These are phyloP conservation scores for Cydia strobilella DNA, from an alignment of 1,140 invertebrate species.

Conservation along the genomic window DNA sequence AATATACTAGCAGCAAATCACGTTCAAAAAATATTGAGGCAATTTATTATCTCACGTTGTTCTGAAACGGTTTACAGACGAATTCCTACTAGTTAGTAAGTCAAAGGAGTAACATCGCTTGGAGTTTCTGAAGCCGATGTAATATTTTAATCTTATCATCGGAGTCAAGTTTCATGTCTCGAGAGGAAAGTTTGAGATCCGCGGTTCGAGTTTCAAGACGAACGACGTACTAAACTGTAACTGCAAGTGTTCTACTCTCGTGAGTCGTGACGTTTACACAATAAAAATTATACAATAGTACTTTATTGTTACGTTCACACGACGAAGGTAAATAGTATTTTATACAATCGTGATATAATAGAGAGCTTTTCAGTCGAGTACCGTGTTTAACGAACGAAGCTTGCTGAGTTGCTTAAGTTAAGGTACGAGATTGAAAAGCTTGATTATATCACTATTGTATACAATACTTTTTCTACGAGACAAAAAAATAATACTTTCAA, in stretches of 20 bases:
- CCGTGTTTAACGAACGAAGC: too few species aligned
- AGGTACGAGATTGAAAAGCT: too few species aligned
- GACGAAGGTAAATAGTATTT: too few species aligned
- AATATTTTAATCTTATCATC: constrained; percentile 77
- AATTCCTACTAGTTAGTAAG: constrained; percentile 44
- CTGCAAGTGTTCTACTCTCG: constrained; percentile 43
- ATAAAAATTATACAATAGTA: constrained; percentile 5
- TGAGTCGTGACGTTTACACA: constrained; percentile 38
- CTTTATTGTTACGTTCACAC: neutral
- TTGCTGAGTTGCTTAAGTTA: too few species aligned
- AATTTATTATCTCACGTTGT: too few species aligned
- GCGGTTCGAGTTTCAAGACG: constrained; percentile 68
- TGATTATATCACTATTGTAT: too few species aligned
- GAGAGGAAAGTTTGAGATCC: constrained; percentile 67
- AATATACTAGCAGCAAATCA: too few species aligned
- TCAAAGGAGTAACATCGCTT: constrained; percentile 52
- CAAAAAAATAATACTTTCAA: too few species aligned
- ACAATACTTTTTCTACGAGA: too few species aligned
- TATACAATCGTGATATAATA: too few species aligned
- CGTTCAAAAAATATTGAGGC: too few species aligned
- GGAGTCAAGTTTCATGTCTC: constrained; percentile 71
- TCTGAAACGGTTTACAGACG: neutral
- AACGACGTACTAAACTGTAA: constrained; percentile 51
- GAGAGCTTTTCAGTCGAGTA: too few species aligned
- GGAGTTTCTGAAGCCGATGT: constrained; percentile 65